Conservation (phyloP, 2,888 invertebrate species). For the Himalopsyche kuldschensis region DNA sequence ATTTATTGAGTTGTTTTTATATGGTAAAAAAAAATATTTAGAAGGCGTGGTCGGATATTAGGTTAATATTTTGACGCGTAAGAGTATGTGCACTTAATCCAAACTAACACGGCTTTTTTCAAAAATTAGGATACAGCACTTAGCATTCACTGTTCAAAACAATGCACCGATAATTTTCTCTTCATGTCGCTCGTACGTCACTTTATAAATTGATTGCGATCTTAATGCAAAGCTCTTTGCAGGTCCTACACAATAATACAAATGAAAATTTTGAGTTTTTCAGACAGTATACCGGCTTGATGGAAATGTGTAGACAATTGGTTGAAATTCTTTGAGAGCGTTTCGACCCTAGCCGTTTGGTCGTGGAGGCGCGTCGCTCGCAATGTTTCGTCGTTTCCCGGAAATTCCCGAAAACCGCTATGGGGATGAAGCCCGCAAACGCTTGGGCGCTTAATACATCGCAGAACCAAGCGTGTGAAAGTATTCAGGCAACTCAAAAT, state of each 20-base stretch:
- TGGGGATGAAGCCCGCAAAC: not conserved
- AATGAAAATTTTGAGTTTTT: not conserved
- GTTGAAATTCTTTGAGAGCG: not conserved
- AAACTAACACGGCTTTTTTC: not conserved
- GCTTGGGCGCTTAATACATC: not conserved
- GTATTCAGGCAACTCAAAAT: not conserved
- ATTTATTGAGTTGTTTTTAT: not conserved
- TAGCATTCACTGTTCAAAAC: not conserved
- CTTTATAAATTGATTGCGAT: not conserved
- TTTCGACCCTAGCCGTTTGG: not conserved
- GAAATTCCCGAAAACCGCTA: not conserved
- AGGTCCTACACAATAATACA: too few relatives aligned
- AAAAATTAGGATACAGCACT: not conserved
- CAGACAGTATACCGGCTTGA: not conserved
- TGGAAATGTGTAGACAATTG: not conserved
- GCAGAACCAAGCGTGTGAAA: not conserved
- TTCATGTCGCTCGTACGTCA: not conserved
- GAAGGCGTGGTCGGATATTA: not conserved
- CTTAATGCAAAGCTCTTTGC: too few relatives aligned
- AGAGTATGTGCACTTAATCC: not conserved
- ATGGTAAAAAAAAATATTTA: not conserved
- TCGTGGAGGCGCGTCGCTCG: not conserved
- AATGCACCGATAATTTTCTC: not conserved
- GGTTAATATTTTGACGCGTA: not conserved
- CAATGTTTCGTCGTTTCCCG: not conserved